A percentile compares a stretch with the other conserved stretches of the same genome.
These are phyloP conservation scores for Netelia virgata DNA, from an alignment of 2,888 invertebrate species.

Conservation along the genomic window DNA sequence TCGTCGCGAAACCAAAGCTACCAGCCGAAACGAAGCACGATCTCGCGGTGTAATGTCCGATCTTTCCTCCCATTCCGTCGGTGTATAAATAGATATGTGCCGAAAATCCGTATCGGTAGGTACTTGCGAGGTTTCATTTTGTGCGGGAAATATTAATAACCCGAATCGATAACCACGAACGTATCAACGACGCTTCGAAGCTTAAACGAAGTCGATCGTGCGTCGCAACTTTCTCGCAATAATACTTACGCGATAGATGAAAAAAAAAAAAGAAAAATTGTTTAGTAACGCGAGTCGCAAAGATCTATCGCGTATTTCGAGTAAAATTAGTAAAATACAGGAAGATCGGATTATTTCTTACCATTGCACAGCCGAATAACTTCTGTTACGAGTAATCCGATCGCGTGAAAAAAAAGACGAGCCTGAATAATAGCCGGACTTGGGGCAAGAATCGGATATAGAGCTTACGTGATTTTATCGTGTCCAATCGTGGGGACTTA, in stretches of 20 bases:
- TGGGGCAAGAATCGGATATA: neutral
- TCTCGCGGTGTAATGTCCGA: slow-evolving; percentile 40
- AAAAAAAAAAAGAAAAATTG: no score
- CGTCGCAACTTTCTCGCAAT: no score
- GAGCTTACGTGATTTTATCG: slow-evolving; percentile 57
- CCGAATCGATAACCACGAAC: no score
- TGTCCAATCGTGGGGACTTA: slow-evolving; percentile 19
- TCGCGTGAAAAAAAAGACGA: neutral
- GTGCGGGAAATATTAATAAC: no score
- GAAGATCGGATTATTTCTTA: no score
- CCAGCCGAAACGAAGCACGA: slow-evolving; percentile 39
- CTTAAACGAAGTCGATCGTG: no score
- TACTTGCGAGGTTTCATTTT: neutral
- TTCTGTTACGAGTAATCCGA: neutral
- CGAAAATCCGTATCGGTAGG: neutral
- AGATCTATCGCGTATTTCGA: no score
- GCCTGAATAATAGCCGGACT: neutral
- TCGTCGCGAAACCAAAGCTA: slow-evolving; percentile 38
- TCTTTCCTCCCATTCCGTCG: neutral
- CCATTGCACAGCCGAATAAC: no score
- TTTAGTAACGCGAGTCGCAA: no score
- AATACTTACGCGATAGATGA: no score
- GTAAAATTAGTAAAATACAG: no score
- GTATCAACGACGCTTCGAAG: no score
- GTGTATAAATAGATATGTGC: neutral